Percentiles rank a stretch among this genome's conserved stretches.
Conservation (phyloP, 1,140 invertebrate genomes). For the Ips nitidus region DNA sequence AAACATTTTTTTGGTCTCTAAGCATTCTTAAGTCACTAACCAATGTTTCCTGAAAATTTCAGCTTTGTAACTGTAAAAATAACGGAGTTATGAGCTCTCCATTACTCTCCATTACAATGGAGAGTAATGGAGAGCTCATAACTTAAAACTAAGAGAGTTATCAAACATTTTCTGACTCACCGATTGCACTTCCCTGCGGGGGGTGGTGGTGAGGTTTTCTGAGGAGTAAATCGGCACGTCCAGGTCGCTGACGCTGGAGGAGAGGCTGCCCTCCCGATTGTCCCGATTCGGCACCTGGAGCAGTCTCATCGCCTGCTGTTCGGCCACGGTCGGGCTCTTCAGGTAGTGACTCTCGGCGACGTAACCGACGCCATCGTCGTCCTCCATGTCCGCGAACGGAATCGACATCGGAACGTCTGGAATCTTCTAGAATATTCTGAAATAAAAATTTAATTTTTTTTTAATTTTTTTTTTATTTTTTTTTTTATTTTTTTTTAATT, state of each 20-base stretch:
- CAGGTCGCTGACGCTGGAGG: conserved; percentile 61
- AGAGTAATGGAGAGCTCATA: too few relatives aligned
- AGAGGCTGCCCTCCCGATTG: conserved; percentile 56
- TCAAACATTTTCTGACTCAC: conserved; percentile 30
- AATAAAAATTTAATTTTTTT: too few relatives aligned
- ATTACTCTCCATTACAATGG: too few relatives aligned
- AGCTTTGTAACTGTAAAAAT: too few relatives aligned
- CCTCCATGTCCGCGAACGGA: conserved; percentile 53
- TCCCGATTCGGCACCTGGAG: conserved; percentile 54
- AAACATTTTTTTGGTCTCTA: too few relatives aligned
- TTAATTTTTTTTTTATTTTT: too few relatives aligned
- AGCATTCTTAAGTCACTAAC: too few relatives aligned
- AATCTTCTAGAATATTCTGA: conserved; percentile 27
- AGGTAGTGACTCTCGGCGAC: conserved; percentile 61
- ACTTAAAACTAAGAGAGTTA: too few relatives aligned
- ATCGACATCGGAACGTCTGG: conserved; percentile 35
- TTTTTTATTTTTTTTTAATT: too few relatives aligned
- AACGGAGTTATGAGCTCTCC: too few relatives aligned
- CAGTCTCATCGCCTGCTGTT: conserved; percentile 52
- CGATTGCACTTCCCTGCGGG: conserved; percentile 37
- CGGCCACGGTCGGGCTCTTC: conserved; percentile 52
- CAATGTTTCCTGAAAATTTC: too few relatives aligned
- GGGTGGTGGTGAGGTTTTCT: conserved; percentile 45
- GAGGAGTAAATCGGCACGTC: conserved; percentile 60
- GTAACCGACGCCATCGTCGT: conserved; percentile 60